These are phyloP conservation scores for Tetragnatha versicolor DNA, from an alignment of 1,140 invertebrate species.

Conservation along the genomic window DNA sequence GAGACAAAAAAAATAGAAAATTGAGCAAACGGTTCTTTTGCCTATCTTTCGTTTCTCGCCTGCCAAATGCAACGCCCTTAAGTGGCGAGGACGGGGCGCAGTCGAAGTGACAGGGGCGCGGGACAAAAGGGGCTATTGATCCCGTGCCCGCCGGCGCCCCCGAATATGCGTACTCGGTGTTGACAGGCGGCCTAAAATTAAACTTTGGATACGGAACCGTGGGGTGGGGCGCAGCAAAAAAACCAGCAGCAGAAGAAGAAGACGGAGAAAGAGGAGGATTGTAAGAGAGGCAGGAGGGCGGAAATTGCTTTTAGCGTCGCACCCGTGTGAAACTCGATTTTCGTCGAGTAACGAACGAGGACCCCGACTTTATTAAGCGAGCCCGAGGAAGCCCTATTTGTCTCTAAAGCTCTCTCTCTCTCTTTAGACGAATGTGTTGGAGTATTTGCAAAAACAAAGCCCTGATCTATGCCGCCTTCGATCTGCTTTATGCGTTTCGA, in stretches of 20 bases:
- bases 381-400: slow-evolving; percentile 37
- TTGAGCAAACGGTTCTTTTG: slow-evolving; percentile 35
- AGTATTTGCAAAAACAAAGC: slow-evolving; percentile 49
- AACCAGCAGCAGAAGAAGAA: slow-evolving; percentile 12
- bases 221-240: slow-evolving; percentile 11
- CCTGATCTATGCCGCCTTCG: no score
- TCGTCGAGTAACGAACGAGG: slow-evolving; percentile 45
- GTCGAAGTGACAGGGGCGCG: slow-evolving; percentile 44
- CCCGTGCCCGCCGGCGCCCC: slow-evolving; percentile 40
- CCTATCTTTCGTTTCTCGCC: slow-evolving; percentile 51
- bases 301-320: slow-evolving; percentile 55
- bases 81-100: slow-evolving; percentile 38
- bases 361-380: slow-evolving; percentile 36
- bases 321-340: slow-evolving; percentile 54
- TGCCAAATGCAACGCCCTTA: slow-evolving; percentile 54
- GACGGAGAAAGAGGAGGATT: slow-evolving; percentile 10
- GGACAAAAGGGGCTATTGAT: slow-evolving; percentile 37
- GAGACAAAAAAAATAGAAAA: slow-evolving; percentile 8
- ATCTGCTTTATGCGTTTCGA: slow-evolving; percentile 36
- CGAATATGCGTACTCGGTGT: slow-evolving; percentile 48
- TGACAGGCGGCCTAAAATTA: slow-evolving; percentile 55
- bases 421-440: slow-evolving; percentile 27
- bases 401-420: slow-evolving; percentile 36
- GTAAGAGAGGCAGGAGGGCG: slow-evolving; percentile 46
- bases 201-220: slow-evolving; percentile 54